Evolutionary conservation across 2,888 invertebrate genomes (phyloP), one percentile per base, ranked within the genome.

Genomic region (Acleris emargana): DNA sequence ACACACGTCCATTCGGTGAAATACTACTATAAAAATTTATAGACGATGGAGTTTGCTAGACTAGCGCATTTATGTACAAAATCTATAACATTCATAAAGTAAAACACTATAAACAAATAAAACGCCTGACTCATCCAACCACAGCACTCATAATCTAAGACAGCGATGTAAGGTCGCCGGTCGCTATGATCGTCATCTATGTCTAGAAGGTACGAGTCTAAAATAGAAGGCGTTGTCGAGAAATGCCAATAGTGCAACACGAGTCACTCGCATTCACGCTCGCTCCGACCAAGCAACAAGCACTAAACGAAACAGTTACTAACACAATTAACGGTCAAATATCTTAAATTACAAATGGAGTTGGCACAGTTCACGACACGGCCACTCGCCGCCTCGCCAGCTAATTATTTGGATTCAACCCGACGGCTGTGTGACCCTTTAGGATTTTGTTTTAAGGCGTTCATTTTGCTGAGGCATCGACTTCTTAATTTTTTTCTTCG

Each of bases 111-210:
- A 74, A 73, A 74, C 79, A 81, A 81, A 83, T 73, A 84, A 82
- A 76, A 79, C 71, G 78, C 89, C 91, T 91, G 92, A 93, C 93
- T 86, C 92, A 92, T 92, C 92, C 92, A 89, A 88, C 88, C 80
- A 89, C 84, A 86, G 86, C 87, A 88, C 84, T 84, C 83, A 78
- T 76, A 67, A 79, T 86, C 76, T 77, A 77, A 84, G 74, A 78
- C 81, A 80, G 80, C 83, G 78, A 73, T 71, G 74, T 72, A 76
- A 59, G 72, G 67, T 72, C 75, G 78, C 83, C 80, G 81, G 77
- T 69, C 57, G 71, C 88, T 89, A 89, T 77, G 71, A 78, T 62
- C 76, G 73, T 78, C 67, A 72, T 75, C 88, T 90, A 88, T 80
- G 78, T 73, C 88, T 90, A 90, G 73, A 79, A 79, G 82, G 80